A percentile compares a stretch with the other conserved stretches of the same genome.
Evolutionary conservation across 30 jellyfish, hydroid and myxozoan genomes (phyloP).

Genomic region (Aurelia coerulea): DNA sequence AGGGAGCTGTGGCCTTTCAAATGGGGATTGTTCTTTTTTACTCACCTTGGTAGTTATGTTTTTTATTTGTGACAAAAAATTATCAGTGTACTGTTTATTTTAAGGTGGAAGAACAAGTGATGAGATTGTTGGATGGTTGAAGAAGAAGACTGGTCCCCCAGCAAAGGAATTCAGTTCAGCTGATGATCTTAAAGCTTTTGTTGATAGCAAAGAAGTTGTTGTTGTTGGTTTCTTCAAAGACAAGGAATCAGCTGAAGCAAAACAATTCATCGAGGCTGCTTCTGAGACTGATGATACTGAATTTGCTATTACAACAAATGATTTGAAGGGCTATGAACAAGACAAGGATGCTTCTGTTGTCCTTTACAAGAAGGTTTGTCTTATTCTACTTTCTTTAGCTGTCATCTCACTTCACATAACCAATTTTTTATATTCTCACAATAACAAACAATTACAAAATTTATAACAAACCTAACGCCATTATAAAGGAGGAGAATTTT

Average conservation of each 20-base stretch:
- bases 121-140: slow-evolving; percentile 95
- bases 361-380: slow-evolving; percentile 81
- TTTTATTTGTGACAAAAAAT: too few species aligned
- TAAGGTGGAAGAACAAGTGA: slow-evolving; percentile 95
- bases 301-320: slow-evolving; percentile 77
- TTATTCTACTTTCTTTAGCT: neutral
- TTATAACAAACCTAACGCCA: too few species aligned
- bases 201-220: slow-evolving; percentile 92
- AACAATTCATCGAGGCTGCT: slow-evolving; percentile 84
- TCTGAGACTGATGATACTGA: slow-evolving; percentile 82
- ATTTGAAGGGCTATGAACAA: slow-evolving; percentile 70
- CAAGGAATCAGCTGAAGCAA: slow-evolving; percentile 88
- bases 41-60: too few species aligned
- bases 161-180: slow-evolving; percentile 75
- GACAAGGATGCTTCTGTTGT: slow-evolving; percentile 82
- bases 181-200: slow-evolving; percentile 81
- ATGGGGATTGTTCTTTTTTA: too few species aligned
- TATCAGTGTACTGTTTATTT: neutral
- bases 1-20: too few species aligned
- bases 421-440: too few species aligned
- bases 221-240: slow-evolving; percentile 90
- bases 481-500: too few species aligned
- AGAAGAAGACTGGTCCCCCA: slow-evolving; percentile 99
- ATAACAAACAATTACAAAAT: too few species aligned
- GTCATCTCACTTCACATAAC: neutral